Evolutionary conservation across 2,888 invertebrate species (phyloP).

Genomic region (Cryptosula pallasiana): DNA sequence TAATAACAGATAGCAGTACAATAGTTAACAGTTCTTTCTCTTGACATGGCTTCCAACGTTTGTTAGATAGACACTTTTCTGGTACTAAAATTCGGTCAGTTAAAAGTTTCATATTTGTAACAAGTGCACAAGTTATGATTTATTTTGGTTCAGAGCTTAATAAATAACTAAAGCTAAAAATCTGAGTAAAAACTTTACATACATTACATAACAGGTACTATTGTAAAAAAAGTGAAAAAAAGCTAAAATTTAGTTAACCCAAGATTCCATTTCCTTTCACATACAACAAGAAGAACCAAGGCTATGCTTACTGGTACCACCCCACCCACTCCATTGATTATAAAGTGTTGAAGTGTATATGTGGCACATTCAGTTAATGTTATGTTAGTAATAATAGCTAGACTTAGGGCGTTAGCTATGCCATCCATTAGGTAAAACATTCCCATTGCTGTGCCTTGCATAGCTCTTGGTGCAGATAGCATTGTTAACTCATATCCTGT

Average conservation of each 20-base stretch:
- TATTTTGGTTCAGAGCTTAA: no score
- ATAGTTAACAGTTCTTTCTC: no score
- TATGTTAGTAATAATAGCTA: not conserved
- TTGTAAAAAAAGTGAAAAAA: not conserved
- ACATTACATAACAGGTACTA: no score
- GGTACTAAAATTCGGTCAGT: no score
- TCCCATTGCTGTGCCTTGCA: conserved; percentile 17
- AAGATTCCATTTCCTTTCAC: not conserved
- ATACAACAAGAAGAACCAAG: not conserved
- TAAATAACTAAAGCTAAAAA: no score
- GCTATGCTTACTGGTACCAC: not conserved
- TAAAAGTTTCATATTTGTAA: no score
- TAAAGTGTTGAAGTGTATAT: not conserved
- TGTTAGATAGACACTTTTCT: no score
- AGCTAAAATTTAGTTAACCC: not conserved
- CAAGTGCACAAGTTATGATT: no score
- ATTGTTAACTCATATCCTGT: conserved; percentile 16
- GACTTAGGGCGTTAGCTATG: not conserved
- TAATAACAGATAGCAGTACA: no score
- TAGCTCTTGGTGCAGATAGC: conserved; percentile 3
- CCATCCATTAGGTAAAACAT: conserved; percentile 16
- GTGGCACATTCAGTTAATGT: not conserved
- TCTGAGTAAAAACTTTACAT: no score
- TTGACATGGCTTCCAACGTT: no score
- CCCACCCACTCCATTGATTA: not conserved